Conservation (phyloP, 2,113 vertebrate species). For the Empidonax alnorum region DNA sequence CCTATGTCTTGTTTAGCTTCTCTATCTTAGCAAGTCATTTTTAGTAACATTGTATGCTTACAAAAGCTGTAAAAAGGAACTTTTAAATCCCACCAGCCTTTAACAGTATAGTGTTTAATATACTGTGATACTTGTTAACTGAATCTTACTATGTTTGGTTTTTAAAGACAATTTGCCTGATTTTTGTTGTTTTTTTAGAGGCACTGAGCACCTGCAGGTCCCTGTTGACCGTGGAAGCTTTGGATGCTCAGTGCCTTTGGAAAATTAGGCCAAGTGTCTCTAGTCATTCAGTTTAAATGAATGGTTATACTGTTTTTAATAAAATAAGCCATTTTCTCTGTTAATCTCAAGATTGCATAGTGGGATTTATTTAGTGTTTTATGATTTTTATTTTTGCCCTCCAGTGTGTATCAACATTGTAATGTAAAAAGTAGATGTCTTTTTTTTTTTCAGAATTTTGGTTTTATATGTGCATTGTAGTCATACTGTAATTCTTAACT, state of each 20-base stretch:
- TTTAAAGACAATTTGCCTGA: constrained; percentile 84
- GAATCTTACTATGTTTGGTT: constrained; percentile 85
- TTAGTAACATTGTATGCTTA: constrained; percentile 82
- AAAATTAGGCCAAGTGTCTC: constrained; percentile 84
- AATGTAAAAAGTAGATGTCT: constrained; percentile 60
- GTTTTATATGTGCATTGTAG: constrained; percentile 54
- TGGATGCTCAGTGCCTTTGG: constrained; percentile 62
- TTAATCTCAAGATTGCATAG: constrained; percentile 74
- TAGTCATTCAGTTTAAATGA: constrained; percentile 91
- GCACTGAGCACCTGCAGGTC: constrained; percentile 52
- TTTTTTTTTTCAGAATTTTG: constrained; percentile 41
- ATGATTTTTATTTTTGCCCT: neutral
- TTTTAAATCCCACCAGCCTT: constrained; percentile 83
- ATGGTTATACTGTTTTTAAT: constrained; percentile 96
- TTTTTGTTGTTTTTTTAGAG: constrained; percentile 70
- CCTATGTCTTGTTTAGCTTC: constrained; percentile 87
- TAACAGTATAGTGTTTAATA: constrained; percentile 85
- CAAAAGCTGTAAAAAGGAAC: constrained; percentile 79
- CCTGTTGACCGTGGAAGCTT: neutral
- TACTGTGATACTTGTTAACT: constrained; percentile 80
- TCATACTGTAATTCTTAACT: constrained; percentile 59
- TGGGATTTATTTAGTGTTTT: constrained; percentile 73
- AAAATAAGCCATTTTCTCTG: constrained; percentile 83
- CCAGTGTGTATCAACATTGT: constrained; percentile 52
- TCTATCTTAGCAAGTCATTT: constrained; percentile 90